These are phyloP conservation scores for Scaeva pyrastri DNA, from an alignment of 2,888 invertebrate species.

Conservation along the genomic window DNA sequence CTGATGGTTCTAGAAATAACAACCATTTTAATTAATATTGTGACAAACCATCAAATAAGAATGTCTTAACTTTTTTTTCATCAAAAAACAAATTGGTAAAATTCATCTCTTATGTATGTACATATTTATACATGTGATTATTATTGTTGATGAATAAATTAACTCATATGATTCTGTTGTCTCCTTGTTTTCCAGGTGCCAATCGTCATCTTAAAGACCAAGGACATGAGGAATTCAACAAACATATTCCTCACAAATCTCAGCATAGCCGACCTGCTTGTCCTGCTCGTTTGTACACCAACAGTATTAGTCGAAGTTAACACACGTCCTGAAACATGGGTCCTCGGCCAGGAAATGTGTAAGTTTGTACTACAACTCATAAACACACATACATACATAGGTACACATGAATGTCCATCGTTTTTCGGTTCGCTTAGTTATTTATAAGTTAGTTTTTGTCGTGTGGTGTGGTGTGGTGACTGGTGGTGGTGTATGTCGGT, in stretches of 20 bases:
- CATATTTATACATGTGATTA: not conserved
- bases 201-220: slow-evolving; percentile 94
- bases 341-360: slow-evolving; percentile 96
- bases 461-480: not conserved
- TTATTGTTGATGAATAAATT: slow-evolving; percentile 3
- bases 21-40: too few species aligned
- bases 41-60: too few species aligned
- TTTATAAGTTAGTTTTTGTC: slow-evolving; percentile 39
- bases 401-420: not conserved
- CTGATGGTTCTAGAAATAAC: too few species aligned
- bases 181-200: slow-evolving; percentile 85
- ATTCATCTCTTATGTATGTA: slow-evolving; percentile 13
- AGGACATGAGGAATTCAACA: slow-evolving; percentile 97
- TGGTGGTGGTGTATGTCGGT: too few species aligned
- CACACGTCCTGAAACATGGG: slow-evolving; percentile 95
- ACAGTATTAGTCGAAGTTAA: slow-evolving; percentile 97
- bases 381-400: slow-evolving; percentile 42
- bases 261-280: slow-evolving; percentile 96
- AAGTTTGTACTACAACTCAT: slow-evolving; percentile 86
- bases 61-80: too few species aligned
- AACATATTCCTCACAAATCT: slow-evolving; percentile 97
- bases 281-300: slow-evolving; percentile 95
- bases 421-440: slow-evolving; percentile 21
- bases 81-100: not conserved
- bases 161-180: slow-evolving; percentile 21